These are phyloP conservation scores for Drosophila demipolita DNA, from an alignment of 2,888 invertebrate species.

Conservation along the genomic window DNA sequence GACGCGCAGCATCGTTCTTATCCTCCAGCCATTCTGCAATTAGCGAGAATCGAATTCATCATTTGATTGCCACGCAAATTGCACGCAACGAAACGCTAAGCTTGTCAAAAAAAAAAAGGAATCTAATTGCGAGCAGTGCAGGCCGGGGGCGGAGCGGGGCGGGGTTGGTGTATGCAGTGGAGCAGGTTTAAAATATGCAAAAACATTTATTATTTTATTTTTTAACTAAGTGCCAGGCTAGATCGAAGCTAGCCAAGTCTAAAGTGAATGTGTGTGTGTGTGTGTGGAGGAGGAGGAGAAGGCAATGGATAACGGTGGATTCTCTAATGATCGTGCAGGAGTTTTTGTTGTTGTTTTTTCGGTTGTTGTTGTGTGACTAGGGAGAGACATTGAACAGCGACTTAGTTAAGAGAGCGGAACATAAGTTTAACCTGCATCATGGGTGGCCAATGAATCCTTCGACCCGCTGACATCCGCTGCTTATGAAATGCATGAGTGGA, in stretches of 20 bases:
- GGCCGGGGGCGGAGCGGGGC: not conserved
- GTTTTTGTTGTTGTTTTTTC: not conserved
- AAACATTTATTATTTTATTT: not conserved
- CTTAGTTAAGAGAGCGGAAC: constrained; percentile 47
- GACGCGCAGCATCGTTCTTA: constrained; percentile 82
- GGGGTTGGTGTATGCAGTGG: not conserved
- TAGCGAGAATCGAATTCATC: constrained; percentile 18
- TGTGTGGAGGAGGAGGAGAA: not conserved
- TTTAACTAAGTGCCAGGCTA: constrained; percentile 1
- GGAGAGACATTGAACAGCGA: constrained; percentile 4
- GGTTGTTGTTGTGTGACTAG: constrained; percentile 1
- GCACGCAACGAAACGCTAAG: constrained; percentile 27
- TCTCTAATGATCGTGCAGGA: constrained; percentile 47
- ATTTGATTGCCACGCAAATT: constrained; percentile 4
- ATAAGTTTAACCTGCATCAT: constrained; percentile 90
- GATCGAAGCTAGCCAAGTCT: not conserved
- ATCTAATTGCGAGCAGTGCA: constrained; percentile 16
- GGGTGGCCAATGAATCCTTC: constrained; percentile 92
- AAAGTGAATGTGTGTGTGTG: not conserved
- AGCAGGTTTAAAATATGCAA: constrained; percentile 1
- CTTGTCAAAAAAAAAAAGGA: constrained; percentile 4
- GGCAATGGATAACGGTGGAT: not conserved
- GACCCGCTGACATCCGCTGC: constrained; percentile 92
- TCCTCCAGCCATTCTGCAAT: constrained; percentile 87
- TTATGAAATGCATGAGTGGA: constrained; percentile 80